Evolutionary conservation across 2,888 invertebrate species (phyloP).

Genomic region (Drosophila melanosoma): DNA sequence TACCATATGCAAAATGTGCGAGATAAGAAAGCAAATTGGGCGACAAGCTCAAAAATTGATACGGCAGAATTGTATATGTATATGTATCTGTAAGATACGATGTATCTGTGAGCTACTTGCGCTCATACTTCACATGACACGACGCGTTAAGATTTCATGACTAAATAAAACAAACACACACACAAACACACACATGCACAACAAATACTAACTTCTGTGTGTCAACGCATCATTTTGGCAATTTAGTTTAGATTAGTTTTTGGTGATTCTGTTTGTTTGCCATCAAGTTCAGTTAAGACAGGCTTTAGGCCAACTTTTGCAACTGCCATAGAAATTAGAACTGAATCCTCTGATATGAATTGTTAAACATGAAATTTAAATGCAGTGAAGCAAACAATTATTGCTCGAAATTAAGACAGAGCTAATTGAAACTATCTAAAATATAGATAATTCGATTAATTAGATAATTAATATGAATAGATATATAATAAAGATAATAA

Average conservation of each 20-base stretch:
- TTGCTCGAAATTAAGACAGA: background rate
- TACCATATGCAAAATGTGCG: constrained; percentile 56
- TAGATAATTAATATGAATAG: too few species aligned
- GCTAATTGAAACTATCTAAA: background rate
- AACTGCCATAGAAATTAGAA: constrained; percentile 45
- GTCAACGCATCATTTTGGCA: constrained; percentile 16
- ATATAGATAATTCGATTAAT: too few species aligned
- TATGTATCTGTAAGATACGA: constrained; percentile 23
- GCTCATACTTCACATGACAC: constrained; percentile 30
- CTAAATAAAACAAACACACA: constrained; percentile 7
- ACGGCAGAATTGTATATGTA: constrained; percentile 12
- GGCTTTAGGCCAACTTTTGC: constrained; percentile 27
- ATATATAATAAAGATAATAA: too few species aligned
- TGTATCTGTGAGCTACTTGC: constrained; percentile 26
- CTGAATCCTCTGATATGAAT: background rate
- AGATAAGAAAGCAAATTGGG: constrained; percentile 26
- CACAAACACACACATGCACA: background rate
- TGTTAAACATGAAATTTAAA: background rate
- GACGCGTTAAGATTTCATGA: constrained; percentile 3
- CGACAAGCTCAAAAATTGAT: constrained; percentile 17
- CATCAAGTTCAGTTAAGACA: constrained; percentile 22
- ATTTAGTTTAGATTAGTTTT: constrained; percentile 9
- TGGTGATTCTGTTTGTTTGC: constrained; percentile 23
- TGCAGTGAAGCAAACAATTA: background rate
- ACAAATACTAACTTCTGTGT: constrained; percentile 3